A percentile compares a stretch with the other conserved stretches of the same genome.
Conservation (phyloP, 2,888 invertebrate genomes). For the Lypha dubia region DNA sequence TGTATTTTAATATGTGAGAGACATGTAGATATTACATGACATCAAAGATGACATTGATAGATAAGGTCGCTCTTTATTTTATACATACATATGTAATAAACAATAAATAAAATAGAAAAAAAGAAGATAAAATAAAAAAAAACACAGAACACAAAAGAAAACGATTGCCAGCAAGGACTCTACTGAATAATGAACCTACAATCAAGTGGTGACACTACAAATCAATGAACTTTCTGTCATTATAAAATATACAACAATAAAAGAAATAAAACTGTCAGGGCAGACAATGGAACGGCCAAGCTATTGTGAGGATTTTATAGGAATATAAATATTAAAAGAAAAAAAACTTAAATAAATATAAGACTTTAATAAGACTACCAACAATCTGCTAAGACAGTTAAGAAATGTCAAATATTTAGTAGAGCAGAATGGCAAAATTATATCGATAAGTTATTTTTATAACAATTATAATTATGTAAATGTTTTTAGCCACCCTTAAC, state of each 20-base stretch:
- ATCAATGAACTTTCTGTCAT: constrained; percentile 71
- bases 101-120: constrained; percentile 9
- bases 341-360: not conserved
- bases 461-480: no score
- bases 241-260: constrained; percentile 46
- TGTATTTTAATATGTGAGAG: not conserved
- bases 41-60: constrained; percentile 68
- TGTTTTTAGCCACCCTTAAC: not conserved
- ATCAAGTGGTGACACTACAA: constrained; percentile 73
- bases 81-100: constrained; percentile 21
- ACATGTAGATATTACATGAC: constrained; percentile 38
- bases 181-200: constrained; percentile 58
- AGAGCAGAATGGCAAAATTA: no score
- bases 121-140: not conserved
- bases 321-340: not conserved
- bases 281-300: constrained; percentile 10
- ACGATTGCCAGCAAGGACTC: constrained; percentile 26
- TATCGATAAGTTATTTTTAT: no score
- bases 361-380: not conserved
- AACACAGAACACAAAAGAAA: constrained; percentile 8
- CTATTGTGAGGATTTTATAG: not conserved
- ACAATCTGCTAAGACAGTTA: not conserved
- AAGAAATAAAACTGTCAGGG: constrained; percentile 26
- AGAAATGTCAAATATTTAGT: no score
- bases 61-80: constrained; percentile 54